Evolutionary conservation across 2,888 invertebrate species (phyloP), one percentile per base, ranked within the genome.

Genomic region (Ichneumoninae sp.): DNA sequence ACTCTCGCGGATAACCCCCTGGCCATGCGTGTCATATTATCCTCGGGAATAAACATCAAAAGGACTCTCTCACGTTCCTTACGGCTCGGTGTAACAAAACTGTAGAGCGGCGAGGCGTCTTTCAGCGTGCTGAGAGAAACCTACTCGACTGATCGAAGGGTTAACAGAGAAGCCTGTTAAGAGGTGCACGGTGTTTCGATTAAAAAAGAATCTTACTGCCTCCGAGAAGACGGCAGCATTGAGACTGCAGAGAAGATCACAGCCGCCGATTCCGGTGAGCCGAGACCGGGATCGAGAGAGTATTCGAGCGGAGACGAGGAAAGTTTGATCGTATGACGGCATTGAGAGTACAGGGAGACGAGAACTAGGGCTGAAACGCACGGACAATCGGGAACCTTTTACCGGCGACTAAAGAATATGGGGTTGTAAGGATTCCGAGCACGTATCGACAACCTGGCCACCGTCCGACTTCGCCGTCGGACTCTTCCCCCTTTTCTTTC

Each of bases 371-470:
- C 62, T 87, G 83, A 90, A 89, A 82, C 86, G 72, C 79, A 85
- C 13, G 62, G 88, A 89, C 86, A 88, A 90, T 90, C 88, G 88
- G 86, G 77, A 80, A 76, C 86, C 86, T 87, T 86, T 85, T 82
- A 87, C 85, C 79, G 62, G 78, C 44, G 57, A 16, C 65, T 66
- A 60, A 85, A 80, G 84, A 76, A 78, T 85, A 85, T 72, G 62
- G 76, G 76, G 75, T 57, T 87, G 87, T 87, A 80, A 75, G 85
- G 87, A 91, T 91, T 89, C 90, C 82, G 85, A 83, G 89, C 92
- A 92, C 91, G 92, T 92, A 91, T 90, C 89, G 89, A 88, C 90
- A 90, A 90, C 84, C 89, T 89, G 90, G 91, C 92, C 91, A 90
- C 89, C 86, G 86, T 86, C 87, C 86, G 78, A 80, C 70, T 78